Evolutionary conservation across 2,888 invertebrate genomes (phyloP), one percentile per base, ranked within the genome.

Genomic region (Arge pagana): DNA sequence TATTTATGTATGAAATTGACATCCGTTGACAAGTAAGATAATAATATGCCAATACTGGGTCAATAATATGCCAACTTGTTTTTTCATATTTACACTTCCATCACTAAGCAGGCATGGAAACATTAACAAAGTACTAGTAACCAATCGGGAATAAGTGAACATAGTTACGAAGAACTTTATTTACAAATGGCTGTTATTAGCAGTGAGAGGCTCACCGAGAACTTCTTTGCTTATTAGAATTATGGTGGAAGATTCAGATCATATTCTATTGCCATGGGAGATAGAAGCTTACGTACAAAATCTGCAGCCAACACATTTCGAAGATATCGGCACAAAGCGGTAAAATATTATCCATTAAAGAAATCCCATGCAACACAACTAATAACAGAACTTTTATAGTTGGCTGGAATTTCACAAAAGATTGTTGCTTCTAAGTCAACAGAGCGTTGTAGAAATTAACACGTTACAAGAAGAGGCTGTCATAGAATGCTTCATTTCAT

Each of bases 381-480:
- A 55, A 52, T 36, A 33, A 30, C 13, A 26, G 15, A 43, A 40
- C 31, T 11, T n/a, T 61, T 74, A 61, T 55, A 90, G 88, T 48
- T 93, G 92, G 92, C 78, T 90, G 39, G 88, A 90, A 62, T 86
- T 85, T 78, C 94, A 95, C 70, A 87, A 91, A 69, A 82, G 88
- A 64, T 72, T 94, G 6, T 89, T 93, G 67, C 90, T 93, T 73
- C 73, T 96, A 8, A 91, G 91, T 67, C 93, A 95, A 75, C 92
- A 95, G 79, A 93, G 93, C 1, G 84, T 90, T 35, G 73, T 92
- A 33, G 93, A 93, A 80, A 91, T 91, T 1, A 82, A 85, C 8
- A 83, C 83, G 19, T 79, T 88, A 67, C 85, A 86, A 60, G 93
- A 94, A 74, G 95, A 96, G 77, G 82, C 85, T 48, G 88, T 93